Base-by-base conservation (phyloP, 2,113 vertebrate genomes). In the Pachyramphus minor region DNA sequence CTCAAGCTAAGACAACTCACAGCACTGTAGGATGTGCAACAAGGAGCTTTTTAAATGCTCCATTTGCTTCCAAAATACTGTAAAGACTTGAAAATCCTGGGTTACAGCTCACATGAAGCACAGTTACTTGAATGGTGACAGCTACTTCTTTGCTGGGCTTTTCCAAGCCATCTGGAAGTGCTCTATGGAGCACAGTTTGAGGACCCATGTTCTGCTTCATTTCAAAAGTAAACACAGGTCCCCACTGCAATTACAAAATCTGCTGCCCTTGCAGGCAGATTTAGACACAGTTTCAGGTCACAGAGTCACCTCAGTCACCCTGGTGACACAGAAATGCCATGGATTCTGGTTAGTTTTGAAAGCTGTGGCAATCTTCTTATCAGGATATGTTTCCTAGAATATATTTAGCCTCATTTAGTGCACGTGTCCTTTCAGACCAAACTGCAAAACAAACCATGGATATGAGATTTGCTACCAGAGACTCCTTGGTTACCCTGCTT, bases 151-250 rank as follows among this genome's bases (percentile, higher is more conserved):
- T 11, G 10, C 53, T 63, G 66, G 49, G 68, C 44, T 87, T 84
- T 89, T 71, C 73, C 13, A 82, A 58, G 73, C 53, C 81, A 88
- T 90, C 93, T 96, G 95, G 96, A 96, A 93, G 75, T 12, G 37
- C 88, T 95, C 88, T 84, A 2, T 33, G 49, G 35, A 95, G 42
- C 42, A 2, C 63, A 96, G 93, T 72, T 69, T 75, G 80, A 89
- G 72, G 90, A 82, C 59, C 58, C 37, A 7, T 0, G 85, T 90
- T 95, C 86, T 69, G 81, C 41, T 8, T 75, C 45, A 83, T 66
- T 92, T 95, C 42, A 96, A 93, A 90, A 92, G 66, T 72, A 95
- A 95, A 80, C 80, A 86, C 33, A 31, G 56, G 79, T 75, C 53
- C 75, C 37, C 72, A 60, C 37, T 56, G 31, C 83, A 93, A 71